Conservation (phyloP, 2,797 vertebrate genomes). For the Rhodeus uyekii region DNA sequence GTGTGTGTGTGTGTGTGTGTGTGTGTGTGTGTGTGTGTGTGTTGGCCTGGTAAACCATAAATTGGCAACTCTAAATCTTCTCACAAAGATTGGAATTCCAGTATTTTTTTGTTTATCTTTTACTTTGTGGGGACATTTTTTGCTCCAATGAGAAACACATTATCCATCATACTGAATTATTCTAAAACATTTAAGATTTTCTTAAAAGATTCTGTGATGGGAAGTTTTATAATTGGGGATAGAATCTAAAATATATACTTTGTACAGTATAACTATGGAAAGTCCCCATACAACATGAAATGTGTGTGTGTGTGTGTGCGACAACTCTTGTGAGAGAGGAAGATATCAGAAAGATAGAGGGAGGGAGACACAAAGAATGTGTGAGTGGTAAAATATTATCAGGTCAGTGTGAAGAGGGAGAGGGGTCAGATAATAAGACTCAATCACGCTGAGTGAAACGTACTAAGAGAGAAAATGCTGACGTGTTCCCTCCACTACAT, state of each 20-base stretch:
- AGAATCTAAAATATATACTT: not conserved
- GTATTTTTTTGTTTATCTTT: not conserved
- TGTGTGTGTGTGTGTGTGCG: not conserved
- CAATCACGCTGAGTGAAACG: constrained; percentile 77
- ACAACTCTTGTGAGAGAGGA: not conserved
- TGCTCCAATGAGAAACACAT: not conserved
- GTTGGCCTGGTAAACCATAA: no score
- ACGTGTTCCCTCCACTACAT: constrained; percentile 59
- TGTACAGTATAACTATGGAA: no score
- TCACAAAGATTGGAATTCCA: not conserved
- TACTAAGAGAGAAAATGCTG: constrained; percentile 78
- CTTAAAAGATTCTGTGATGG: no score
- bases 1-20: not conserved
- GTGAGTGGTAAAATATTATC: constrained; percentile 80
- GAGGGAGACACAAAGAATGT: constrained; percentile 49
- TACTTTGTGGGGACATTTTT: not conserved
- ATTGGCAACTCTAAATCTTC: not conserved
- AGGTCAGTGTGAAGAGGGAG: constrained; percentile 74
- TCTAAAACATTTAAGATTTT: no score
- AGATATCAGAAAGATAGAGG: constrained; percentile 29
- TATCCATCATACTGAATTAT: not conserved
- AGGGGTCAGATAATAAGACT: constrained; percentile 79
- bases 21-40: not conserved
- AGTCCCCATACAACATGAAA: not conserved
- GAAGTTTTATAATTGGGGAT: not conserved